phyloP scores from a whole-genome alignment of 1,140 invertebrate species.

The Brachionus manjavacas region DNA sequence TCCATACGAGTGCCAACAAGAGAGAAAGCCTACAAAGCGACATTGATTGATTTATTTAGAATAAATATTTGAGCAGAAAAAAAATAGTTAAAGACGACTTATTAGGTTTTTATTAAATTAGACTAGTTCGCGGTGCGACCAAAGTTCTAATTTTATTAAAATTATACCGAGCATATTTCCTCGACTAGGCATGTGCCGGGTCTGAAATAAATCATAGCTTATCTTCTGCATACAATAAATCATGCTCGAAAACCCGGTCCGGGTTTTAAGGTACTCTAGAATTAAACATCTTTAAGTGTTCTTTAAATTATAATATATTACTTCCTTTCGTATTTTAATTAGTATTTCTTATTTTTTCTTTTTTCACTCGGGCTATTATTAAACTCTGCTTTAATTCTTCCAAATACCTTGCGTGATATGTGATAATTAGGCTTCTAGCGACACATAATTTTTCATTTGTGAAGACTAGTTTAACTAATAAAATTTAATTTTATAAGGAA shows the following conservation, averaged over 20 bases:
- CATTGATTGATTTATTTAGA: slow-evolving; percentile 5
- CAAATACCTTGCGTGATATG: background rate
- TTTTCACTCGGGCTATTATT: background rate
- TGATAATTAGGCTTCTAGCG: background rate
- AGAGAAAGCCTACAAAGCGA: background rate
- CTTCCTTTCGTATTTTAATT: slow-evolving; percentile 27
- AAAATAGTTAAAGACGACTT: background rate
- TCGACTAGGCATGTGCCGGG: background rate
- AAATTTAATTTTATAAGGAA: background rate
- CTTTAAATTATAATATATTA: slow-evolving; percentile 9
- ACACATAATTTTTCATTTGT: background rate
- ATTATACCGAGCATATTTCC: background rate
- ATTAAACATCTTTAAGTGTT: slow-evolving; percentile 5
- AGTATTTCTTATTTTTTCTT: background rate
- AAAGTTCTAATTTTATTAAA: background rate
- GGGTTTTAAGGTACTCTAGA: background rate
- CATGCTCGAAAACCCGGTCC: background rate
- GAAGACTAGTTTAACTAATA: background rate
- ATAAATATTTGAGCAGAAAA: background rate
- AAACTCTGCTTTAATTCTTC: background rate
- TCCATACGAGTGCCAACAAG: background rate
- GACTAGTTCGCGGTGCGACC: background rate
- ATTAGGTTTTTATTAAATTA: slow-evolving; percentile 7
- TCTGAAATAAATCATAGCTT: background rate
- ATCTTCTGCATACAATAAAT: background rate